Conservation (phyloP, 2,797 vertebrate species). For the Notolepis coatsorum region DNA sequence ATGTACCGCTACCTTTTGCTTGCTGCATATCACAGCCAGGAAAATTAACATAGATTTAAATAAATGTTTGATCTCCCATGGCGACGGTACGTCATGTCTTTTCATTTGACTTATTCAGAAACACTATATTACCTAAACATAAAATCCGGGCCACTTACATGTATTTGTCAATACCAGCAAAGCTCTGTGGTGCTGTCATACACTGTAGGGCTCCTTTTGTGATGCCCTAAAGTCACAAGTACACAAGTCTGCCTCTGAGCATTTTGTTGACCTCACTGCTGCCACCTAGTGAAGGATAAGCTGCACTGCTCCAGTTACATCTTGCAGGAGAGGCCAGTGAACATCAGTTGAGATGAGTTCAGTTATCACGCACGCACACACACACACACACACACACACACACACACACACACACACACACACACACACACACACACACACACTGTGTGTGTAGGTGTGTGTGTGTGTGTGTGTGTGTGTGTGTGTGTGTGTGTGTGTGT, state of each 20-base stretch:
- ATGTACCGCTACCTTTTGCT: too few species aligned
- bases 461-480: background rate
- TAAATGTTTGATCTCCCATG: too few species aligned
- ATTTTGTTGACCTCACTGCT: conserved; percentile 63
- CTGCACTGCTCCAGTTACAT: conserved; percentile 19
- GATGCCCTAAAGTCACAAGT: background rate
- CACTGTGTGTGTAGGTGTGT: background rate
- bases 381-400: background rate
- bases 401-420: background rate
- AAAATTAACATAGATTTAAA: too few species aligned
- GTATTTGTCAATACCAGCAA: too few species aligned
- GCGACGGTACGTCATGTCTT: too few species aligned
- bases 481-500: background rate
- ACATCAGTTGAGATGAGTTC: background rate
- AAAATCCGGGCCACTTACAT: too few species aligned
- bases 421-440: background rate
- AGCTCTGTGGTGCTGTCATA: background rate
- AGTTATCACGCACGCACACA: background rate
- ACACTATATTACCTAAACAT: too few species aligned
- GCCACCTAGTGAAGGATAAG: conserved; percentile 64
- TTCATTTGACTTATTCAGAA: too few species aligned
- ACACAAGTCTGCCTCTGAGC: background rate
- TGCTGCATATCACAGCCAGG: too few species aligned
- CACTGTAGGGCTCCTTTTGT: conserved; percentile 50
- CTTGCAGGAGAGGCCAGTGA: background rate